Percentiles rank a stretch among this genome's conserved stretches.
phyloP scores from a whole-genome alignment of 2,888 invertebrate species.

The Cryptosula pallasiana region DNA sequence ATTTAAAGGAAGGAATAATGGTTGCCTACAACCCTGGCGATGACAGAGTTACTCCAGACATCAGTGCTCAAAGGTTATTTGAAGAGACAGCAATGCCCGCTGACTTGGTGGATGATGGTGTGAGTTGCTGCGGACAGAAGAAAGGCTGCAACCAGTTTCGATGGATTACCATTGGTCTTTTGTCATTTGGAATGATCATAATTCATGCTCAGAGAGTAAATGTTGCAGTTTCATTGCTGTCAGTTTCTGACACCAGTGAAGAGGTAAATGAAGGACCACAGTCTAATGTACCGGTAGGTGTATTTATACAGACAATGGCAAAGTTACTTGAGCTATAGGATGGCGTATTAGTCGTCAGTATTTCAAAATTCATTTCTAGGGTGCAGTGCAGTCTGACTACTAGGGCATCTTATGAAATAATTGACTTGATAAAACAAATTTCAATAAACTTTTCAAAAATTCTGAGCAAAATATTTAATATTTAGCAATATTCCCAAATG shows the following conservation, averaged over 20 bases:
- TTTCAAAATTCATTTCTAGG: no score
- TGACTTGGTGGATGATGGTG: background rate
- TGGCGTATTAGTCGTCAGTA: no score
- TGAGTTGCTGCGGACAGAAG: background rate
- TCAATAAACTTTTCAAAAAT: no score
- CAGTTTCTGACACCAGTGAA: background rate
- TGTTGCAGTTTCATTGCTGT: conserved; percentile 39
- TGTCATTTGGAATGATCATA: conserved; percentile 43
- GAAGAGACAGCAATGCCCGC: background rate
- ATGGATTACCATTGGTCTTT: conserved; percentile 34
- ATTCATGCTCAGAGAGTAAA: conserved; percentile 47
- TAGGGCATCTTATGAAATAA: no score
- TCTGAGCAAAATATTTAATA: no score
- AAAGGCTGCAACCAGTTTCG: conserved; percentile 28
- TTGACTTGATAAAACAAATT: no score
- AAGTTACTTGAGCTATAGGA: no score
- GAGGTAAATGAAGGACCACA: background rate
- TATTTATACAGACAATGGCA: no score
- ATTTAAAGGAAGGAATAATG: background rate
- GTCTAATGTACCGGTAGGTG: background rate
- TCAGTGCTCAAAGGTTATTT: background rate
- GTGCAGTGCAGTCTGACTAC: no score
- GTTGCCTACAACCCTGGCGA: background rate
- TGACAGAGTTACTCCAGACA: background rate
- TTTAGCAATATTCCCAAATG: no score